A percentile compares a stretch with the other conserved stretches of the same genome.
Evolutionary conservation across 2,888 invertebrate genomes (phyloP).

Genomic region (Drosophila phalerata): DNA sequence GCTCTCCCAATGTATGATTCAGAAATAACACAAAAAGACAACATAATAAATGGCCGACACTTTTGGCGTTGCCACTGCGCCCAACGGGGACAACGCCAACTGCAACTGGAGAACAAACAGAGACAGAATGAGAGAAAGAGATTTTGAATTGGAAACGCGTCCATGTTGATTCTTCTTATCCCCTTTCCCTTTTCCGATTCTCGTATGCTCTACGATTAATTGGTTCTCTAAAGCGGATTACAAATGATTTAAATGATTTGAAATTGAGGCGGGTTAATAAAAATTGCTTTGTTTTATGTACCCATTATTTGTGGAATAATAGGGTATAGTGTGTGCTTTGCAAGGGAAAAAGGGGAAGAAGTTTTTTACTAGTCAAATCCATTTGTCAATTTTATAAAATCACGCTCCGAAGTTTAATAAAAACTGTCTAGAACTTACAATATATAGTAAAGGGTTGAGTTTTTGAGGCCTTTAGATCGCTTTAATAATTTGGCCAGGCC

Average conservation of each 20-base stretch:
- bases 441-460: no score
- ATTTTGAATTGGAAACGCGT: constrained; percentile 10
- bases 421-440: no score
- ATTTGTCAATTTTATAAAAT: no score
- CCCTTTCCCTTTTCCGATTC: constrained; percentile 10
- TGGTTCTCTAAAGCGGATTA: constrained; percentile 68
- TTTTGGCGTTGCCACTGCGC: constrained; percentile 44
- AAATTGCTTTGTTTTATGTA: constrained; percentile 55
- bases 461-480: no score
- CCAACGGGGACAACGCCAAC: constrained; percentile 8
- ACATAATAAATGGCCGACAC: constrained; percentile 60
- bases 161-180: neutral
- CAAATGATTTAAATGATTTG: constrained; percentile 55
- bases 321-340: neutral
- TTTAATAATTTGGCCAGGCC: no score
- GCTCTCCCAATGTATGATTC: constrained; percentile 40
- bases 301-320: neutral
- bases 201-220: constrained; percentile 63
- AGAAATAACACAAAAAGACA: constrained; percentile 20
- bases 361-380: no score
- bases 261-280: constrained; percentile 44
- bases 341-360: no score
- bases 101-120: constrained; percentile 8
- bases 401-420: no score
- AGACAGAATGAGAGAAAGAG: constrained; percentile 4